phyloP scores from a whole-genome alignment of 2,797 vertebrate species.

The Sparus aurata region DNA sequence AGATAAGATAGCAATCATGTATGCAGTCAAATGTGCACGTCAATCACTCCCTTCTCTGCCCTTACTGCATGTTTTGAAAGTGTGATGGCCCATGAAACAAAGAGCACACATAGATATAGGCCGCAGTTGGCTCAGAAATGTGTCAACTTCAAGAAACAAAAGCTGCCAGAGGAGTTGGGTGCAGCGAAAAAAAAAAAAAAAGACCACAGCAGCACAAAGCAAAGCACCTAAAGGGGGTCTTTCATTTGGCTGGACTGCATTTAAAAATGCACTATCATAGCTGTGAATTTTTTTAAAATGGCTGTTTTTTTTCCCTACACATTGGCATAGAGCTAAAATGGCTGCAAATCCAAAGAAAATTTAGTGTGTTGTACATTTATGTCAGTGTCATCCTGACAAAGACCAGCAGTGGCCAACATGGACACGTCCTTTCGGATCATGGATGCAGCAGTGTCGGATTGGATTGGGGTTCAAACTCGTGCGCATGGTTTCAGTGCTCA shows the following conservation, averaged over 20 bases:
- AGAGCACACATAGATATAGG: conserved; percentile 82
- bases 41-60: conserved; percentile 79
- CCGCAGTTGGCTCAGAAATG: conserved; percentile 66
- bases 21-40: conserved; percentile 79
- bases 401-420: conserved; percentile 35
- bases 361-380: conserved; percentile 67
- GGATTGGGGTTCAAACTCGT: conserved; percentile 10
- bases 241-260: conserved; percentile 70
- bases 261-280: conserved; percentile 66
- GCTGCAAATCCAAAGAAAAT: conserved; percentile 65
- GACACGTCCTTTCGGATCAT: conserved; percentile 44
- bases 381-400: conserved; percentile 60
- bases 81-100: conserved; percentile 85
- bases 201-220: conserved; percentile 72
- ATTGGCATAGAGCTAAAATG: conserved; percentile 73
- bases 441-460: conserved; percentile 44
- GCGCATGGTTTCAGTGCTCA: neutral
- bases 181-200: conserved; percentile 43
- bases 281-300: conserved; percentile 75
- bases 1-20: conserved; percentile 70
- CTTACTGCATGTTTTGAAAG: conserved; percentile 81
- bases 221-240: conserved; percentile 62
- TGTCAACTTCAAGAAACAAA: conserved; percentile 64
- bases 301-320: conserved; percentile 64
- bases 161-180: conserved; percentile 81